A percentile compares a stretch with the other conserved stretches of the same genome.
Evolutionary conservation across 2,797 vertebrate genomes (phyloP).

Genomic region (Stomatorhinus walkeri): DNA sequence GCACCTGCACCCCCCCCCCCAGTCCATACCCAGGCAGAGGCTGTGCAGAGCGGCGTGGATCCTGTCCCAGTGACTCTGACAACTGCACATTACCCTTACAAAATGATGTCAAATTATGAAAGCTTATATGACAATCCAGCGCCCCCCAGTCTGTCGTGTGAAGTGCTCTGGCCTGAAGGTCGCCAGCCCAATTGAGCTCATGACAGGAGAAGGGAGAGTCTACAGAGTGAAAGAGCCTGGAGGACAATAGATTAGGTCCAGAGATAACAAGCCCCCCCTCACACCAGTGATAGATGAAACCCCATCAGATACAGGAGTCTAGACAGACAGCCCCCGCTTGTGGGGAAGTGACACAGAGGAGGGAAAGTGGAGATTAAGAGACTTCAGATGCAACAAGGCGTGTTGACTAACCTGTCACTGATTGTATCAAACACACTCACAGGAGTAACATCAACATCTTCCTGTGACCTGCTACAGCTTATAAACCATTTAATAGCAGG

Average conservation of each 20-base stretch:
- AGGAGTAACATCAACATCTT: neutral
- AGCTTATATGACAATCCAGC: neutral
- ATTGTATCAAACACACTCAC: slow-evolving; percentile 39
- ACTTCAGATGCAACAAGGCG: slow-evolving; percentile 52
- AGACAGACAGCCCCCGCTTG: slow-evolving; percentile 52
- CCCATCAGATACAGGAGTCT: slow-evolving; percentile 49
- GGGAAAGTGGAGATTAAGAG: slow-evolving; percentile 65
- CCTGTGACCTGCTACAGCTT: neutral
- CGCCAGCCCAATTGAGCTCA: slow-evolving; percentile 29
- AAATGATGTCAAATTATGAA: neutral
- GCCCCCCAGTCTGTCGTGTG: neutral
- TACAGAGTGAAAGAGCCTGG: slow-evolving; percentile 46
- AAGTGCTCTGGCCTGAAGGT: neutral
- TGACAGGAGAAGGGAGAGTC: slow-evolving; percentile 24
- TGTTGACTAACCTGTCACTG: slow-evolving; percentile 57
- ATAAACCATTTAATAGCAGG: neutral
- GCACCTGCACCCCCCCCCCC: neutral
- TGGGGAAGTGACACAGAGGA: slow-evolving; percentile 52
- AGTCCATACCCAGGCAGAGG: neutral
- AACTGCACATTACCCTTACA: neutral
- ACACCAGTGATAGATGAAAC: slow-evolving; percentile 53
- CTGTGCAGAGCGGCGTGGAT: neutral
- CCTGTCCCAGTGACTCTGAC: neutral
- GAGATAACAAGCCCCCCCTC: slow-evolving; percentile 54
- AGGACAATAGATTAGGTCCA: slow-evolving; percentile 52